Evolutionary conservation across 2,113 vertebrate genomes (phyloP), one percentile per base, ranked within the genome.

Genomic region (Cinclus mexicanus): DNA sequence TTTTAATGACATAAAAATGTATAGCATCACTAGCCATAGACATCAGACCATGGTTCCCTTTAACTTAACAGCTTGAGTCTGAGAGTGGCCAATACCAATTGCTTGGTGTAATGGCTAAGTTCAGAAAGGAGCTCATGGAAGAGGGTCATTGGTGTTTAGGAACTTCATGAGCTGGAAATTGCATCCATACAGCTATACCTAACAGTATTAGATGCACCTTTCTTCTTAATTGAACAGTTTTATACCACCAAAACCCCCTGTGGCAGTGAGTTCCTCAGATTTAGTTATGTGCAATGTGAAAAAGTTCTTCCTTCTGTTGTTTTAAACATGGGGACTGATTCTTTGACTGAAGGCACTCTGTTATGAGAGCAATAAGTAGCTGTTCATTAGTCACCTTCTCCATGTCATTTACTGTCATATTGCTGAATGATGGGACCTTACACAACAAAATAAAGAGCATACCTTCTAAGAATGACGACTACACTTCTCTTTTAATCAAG

Each of bases 401-500:
- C 42, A 70, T 53, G 76, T 75, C 52, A 64, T 90, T 83, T 65
- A 41, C 31, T 81, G 64, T 14, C 52, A 90, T 70, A 24, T 87
- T 56, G 75, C 59, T 86, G 79, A 80, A 69, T 14, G 46, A 59
- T 88, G 41, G 49, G 18, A 49, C 70, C 79, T 92, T 96, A 49
- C 83, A 90, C 64, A 96, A 90, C 52, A 78, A 92, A 95, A 92
- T 83, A 31, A 85, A 90, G 47, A 67, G 20, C 78, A 65, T 90
- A 88, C 76, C 83, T 97, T 94, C 92, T 90, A 96, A 95, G 93
- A 95, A 96, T 60, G 64, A 64, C 71, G 5, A 63, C 60, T 89
- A n/a, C 94, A 94, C 55, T 90, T 90, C 75, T 94, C 79, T 96
- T 96, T 86, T 94, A 92, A 96, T 96, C 88, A 91, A 93, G 87